Evolutionary conservation across 2,888 invertebrate genomes (phyloP).

Genomic region (Hemistola chrysoprasaria): DNA sequence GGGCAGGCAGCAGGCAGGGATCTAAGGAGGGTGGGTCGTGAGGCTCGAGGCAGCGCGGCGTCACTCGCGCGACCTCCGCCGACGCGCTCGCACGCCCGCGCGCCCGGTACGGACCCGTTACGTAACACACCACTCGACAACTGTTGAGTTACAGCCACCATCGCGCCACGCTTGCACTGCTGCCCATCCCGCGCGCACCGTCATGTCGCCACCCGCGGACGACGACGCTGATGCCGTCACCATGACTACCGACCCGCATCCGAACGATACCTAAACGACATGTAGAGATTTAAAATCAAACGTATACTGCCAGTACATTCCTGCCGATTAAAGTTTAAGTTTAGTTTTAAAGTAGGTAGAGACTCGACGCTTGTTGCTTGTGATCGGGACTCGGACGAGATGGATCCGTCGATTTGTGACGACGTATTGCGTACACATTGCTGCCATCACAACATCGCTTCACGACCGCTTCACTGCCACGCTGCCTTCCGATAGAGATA

Average conservation of each 20-base stretch:
- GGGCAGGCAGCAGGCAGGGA: constrained; percentile 26
- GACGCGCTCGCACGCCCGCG: constrained; percentile 58
- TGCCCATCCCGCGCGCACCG: constrained; percentile 61
- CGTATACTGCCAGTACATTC: constrained; percentile 51
- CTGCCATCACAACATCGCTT: constrained; percentile 59
- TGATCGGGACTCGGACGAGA: constrained; percentile 45
- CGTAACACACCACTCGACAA: constrained; percentile 68
- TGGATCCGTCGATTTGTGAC: constrained; percentile 35
- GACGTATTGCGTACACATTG: constrained; percentile 33
- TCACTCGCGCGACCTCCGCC: constrained; percentile 69
- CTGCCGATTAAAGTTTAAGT: constrained; percentile 53
- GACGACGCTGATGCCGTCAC: constrained; percentile 42
- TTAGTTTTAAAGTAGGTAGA: constrained; percentile 54
- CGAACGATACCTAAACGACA: constrained; percentile 50
- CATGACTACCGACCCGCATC: constrained; percentile 50
- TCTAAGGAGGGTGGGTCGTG: too few relatives aligned
- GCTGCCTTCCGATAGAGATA: constrained; percentile 53
- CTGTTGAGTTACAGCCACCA: constrained; percentile 67
- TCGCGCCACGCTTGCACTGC: constrained; percentile 73
- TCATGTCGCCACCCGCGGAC: constrained; percentile 54
- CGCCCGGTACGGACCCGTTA: constrained; percentile 60
- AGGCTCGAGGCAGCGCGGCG: constrained; percentile 34
- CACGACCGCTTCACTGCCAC: constrained; percentile 58
- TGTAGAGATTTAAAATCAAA: constrained; percentile 46
- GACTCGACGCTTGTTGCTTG: constrained; percentile 59